phyloP scores from a whole-genome alignment of 2,797 vertebrate species.

The Alcedo atthis region DNA sequence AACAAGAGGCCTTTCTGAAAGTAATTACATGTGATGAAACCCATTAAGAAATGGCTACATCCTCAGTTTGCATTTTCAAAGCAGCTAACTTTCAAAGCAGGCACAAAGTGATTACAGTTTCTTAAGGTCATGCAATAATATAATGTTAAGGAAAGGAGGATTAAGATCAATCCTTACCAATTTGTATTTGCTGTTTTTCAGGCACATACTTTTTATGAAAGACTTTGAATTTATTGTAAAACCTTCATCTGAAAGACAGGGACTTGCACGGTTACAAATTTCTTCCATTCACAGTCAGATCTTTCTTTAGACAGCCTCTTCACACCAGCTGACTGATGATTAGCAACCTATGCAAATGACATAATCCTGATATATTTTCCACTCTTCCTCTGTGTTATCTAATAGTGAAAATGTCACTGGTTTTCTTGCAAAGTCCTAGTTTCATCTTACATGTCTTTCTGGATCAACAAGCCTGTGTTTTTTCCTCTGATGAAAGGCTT shows the following conservation, averaged over 20 bases:
- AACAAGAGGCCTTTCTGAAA: not conserved
- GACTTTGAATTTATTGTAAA: not conserved
- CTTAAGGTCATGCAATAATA: not conserved
- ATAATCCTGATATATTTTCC: not conserved
- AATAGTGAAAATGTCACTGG: not conserved
- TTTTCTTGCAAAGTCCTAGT: not conserved
- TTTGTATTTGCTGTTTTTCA: not conserved
- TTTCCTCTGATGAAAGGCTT: not conserved
- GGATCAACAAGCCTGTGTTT: not conserved
- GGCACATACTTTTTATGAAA: not conserved
- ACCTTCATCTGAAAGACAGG: not conserved
- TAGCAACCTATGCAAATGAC: not conserved
- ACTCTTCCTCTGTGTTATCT: not conserved
- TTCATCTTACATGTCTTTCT: not conserved
- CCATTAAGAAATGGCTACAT: not conserved
- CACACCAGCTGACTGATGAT: not conserved
- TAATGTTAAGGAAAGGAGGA: not conserved
- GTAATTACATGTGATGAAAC: not conserved
- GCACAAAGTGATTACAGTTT: not conserved
- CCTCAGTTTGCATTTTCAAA: not conserved
- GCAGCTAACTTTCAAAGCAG: not conserved
- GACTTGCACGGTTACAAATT: not conserved
- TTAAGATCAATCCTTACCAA: not conserved
- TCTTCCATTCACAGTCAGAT: not conserved
- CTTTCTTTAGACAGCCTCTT: not conserved